Conservation (phyloP, 35 echinoderm and acorn worm species). For the Hemicentrotus pulcherrimus region DNA sequence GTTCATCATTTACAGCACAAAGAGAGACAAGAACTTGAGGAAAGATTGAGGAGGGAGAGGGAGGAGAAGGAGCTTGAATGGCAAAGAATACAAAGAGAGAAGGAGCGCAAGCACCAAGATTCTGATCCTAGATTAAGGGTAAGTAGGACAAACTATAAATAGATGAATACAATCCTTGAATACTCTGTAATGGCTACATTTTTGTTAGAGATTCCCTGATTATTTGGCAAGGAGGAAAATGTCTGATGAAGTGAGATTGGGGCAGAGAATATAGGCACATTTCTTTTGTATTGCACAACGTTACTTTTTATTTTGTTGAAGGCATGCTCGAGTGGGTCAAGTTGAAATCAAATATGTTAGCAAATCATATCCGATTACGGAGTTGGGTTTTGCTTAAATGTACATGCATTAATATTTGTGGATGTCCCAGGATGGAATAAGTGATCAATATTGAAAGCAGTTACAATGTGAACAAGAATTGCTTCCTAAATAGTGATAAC, state of each 20-base stretch:
- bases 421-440: not conserved
- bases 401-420: no score
- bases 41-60: slow-evolving; percentile 73
- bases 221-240: not conserved
- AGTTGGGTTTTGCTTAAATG: not conserved
- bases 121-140: slow-evolving; percentile 65
- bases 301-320: not conserved
- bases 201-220: not conserved
- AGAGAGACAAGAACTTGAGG: slow-evolving; percentile 74
- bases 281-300: no score
- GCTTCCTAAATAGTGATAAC: not conserved
- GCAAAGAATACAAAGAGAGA: slow-evolving; percentile 90
- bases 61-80: slow-evolving; percentile 98
- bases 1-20: slow-evolving; percentile 14
- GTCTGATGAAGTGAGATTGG: not conserved
- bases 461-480: not conserved
- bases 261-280: not conserved
- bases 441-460: not conserved
- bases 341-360: not conserved
- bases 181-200: not conserved
- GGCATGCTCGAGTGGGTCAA: not conserved
- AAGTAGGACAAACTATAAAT: slow-evolving; percentile 16
- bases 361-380: not conserved
- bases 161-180: not conserved
- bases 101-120: slow-evolving; percentile 84